Conservation (phyloP, 2,888 invertebrate species). For the Ormyrus nitidulus region DNA sequence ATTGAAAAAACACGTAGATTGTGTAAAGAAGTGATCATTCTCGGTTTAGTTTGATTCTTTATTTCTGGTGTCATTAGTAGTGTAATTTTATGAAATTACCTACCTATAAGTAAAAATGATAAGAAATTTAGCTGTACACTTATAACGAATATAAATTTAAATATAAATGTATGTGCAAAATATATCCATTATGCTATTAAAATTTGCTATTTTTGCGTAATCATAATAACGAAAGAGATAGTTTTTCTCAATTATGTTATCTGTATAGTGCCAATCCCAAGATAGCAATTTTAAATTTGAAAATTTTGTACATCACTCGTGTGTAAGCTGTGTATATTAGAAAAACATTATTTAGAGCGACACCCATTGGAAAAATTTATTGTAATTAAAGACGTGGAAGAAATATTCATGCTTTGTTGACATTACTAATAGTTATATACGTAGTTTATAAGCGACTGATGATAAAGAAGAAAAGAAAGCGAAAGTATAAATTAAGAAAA, state of each 20-base stretch:
- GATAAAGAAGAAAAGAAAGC: conserved; percentile 9
- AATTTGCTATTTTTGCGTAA: conserved; percentile 43
- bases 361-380: conserved; percentile 52
- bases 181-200: conserved; percentile 39
- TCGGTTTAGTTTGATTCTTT: conserved; percentile 34
- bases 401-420: conserved; percentile 52
- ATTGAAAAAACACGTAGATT: conserved; percentile 28
- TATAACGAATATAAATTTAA: conserved; percentile 30
- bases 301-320: conserved; percentile 44
- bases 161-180: conserved; percentile 48
- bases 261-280: conserved; percentile 52
- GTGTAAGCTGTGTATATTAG: conserved; percentile 51
- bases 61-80: conserved; percentile 12
- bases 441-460: conserved; percentile 42
- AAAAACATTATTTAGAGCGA: conserved; percentile 36
- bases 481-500: conserved; percentile 45
- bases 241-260: conserved; percentile 46
- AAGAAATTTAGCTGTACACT: conserved; percentile 41
- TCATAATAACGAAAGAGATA: conserved; percentile 15
- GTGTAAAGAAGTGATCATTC: conserved; percentile 28
- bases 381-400: conserved; percentile 37
- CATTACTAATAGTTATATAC: conserved; percentile 50
- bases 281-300: conserved; percentile 46
- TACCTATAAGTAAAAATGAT: conserved; percentile 5
- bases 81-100: conserved; percentile 46